Evolutionary conservation across 37 sponge, comb jelly and placozoan species (phyloP).

Genomic region (Halisarca cf. caerulea): DNA sequence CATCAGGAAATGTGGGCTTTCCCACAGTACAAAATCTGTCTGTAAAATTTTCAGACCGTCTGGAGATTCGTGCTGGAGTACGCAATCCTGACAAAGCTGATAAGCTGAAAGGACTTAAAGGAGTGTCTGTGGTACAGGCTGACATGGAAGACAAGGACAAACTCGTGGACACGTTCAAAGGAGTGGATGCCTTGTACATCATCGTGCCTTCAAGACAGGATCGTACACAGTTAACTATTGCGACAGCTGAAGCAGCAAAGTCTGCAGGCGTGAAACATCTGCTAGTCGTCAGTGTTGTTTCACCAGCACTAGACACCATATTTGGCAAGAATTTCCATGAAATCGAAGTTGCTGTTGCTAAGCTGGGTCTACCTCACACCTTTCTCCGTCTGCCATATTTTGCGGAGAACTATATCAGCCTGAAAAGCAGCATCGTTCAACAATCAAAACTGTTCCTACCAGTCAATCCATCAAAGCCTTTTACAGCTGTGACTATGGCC

Average conservation of each 20-base stretch:
- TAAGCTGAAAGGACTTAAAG: neutral
- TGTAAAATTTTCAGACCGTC: too few species aligned
- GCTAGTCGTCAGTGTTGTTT: constrained; percentile 27
- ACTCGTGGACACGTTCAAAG: constrained; percentile 28
- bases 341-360: neutral
- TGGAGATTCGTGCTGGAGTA: too few species aligned
- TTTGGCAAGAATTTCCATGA: constrained; percentile 33
- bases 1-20: constrained; percentile 49
- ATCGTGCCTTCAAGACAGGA: constrained; percentile 32
- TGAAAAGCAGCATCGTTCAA: neutral
- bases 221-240: constrained; percentile 20
- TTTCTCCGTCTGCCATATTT: constrained; percentile 45
- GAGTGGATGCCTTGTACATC: too few species aligned
- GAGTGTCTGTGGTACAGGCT: constrained; percentile 49
- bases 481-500: constrained; percentile 20
- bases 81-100: too few species aligned
- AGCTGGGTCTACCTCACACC: constrained; percentile 26
- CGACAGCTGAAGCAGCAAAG: constrained; percentile 45
- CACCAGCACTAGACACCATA: constrained; percentile 19
- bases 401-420: constrained; percentile 16
- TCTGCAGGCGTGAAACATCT: constrained; percentile 41
- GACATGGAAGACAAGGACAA: constrained; percentile 30
- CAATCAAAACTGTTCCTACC: constrained; percentile 20
- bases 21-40: constrained; percentile 36
- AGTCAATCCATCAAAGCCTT: constrained; percentile 41